Conservation (phyloP, 2,888 invertebrate species). For the Heteromurus nitidus region DNA sequence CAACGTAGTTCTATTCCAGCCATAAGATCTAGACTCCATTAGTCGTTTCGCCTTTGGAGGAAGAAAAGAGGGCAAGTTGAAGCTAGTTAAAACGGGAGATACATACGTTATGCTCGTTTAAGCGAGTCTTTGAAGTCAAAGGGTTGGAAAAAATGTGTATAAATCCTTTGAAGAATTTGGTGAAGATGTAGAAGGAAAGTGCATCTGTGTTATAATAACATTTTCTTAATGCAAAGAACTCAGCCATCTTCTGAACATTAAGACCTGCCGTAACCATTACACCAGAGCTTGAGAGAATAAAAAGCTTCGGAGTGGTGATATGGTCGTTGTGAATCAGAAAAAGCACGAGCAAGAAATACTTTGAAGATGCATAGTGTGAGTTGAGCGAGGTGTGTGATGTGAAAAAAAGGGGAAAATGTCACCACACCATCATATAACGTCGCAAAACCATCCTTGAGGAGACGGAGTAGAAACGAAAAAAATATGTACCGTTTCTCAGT, state of each 20-base stretch:
- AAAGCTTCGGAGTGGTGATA: too few relatives aligned
- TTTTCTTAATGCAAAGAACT: neutral
- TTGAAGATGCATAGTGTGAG: neutral
- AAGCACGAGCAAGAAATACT: neutral
- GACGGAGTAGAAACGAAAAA: slow-evolving; percentile 6
- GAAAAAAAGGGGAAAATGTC: slow-evolving; percentile 35
- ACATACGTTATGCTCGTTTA: too few relatives aligned
- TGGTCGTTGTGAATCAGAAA: too few relatives aligned
- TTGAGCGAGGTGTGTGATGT: neutral
- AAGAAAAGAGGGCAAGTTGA: too few relatives aligned
- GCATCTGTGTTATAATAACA: neutral
- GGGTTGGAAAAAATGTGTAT: neutral
- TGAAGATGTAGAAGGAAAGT: neutral
- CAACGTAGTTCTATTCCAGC: too few relatives aligned
- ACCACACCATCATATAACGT: slow-evolving; percentile 7
- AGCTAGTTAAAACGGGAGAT: too few relatives aligned
- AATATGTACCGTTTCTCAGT: slow-evolving; percentile 38
- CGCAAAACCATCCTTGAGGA: neutral
- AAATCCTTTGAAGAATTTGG: slow-evolving; percentile 24
- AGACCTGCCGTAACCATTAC: too few relatives aligned
- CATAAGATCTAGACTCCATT: too few relatives aligned
- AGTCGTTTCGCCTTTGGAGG: too few relatives aligned
- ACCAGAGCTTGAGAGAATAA: too few relatives aligned
- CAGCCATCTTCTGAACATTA: neutral
- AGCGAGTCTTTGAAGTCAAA: neutral